A percentile compares a stretch with the other conserved stretches of the same genome.
These are phyloP conservation scores for Heteromormyrus szaboi DNA, from an alignment of 2,797 vertebrate genomes.

Conservation along the genomic window DNA sequence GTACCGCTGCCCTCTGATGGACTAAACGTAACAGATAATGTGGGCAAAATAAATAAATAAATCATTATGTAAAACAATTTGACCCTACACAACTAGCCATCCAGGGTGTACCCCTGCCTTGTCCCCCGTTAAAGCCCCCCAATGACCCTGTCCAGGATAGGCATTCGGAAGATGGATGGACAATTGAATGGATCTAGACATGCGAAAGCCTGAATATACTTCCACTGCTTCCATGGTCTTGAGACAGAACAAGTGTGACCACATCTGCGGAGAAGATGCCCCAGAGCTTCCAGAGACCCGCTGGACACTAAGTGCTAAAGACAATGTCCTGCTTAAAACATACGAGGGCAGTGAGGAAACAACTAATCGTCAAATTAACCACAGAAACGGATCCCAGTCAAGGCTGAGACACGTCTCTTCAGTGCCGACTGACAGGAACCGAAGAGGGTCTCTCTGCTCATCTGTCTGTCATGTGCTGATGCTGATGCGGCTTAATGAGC, in stretches of 20 bases:
- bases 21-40: neutral
- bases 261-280: neutral
- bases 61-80: neutral
- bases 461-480: conserved; percentile 7
- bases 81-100: neutral
- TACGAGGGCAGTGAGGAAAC: neutral
- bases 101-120: neutral
- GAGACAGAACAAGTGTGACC: neutral
- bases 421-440: neutral
- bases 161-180: neutral
- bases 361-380: neutral
- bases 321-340: neutral
- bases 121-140: neutral
- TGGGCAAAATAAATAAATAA: neutral
- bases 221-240: neutral
- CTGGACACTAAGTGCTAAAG: neutral
- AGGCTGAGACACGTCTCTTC: neutral
- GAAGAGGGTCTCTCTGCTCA: neutral
- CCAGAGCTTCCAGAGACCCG: neutral
- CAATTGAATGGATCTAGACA: neutral
- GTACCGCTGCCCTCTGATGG: neutral
- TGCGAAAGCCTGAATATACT: neutral
- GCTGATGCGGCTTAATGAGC: conserved; percentile 9
- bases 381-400: neutral
- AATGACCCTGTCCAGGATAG: neutral